phyloP scores from a whole-genome alignment of 2,797 vertebrate species.

The Argyrosomus regius region DNA sequence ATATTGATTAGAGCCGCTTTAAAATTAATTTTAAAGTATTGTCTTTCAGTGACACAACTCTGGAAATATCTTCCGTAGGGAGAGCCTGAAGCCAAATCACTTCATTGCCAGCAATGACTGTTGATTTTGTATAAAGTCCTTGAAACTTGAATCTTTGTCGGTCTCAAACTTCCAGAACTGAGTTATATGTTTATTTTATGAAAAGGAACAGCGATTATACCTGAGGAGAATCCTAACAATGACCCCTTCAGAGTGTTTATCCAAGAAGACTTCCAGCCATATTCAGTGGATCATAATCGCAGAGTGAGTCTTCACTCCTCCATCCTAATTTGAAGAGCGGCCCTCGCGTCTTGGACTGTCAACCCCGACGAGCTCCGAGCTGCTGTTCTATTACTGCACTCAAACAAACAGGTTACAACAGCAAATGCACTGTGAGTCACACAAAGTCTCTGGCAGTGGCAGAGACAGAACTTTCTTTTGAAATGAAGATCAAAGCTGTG shows the following conservation, averaged over 20 bases:
- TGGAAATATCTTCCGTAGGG: neutral
- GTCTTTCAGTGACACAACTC: neutral
- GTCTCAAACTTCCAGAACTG: neutral
- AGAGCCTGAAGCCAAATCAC: neutral
- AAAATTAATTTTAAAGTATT: neutral
- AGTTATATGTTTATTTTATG: neutral
- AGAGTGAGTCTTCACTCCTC: conserved; percentile 26
- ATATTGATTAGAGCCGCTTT: neutral
- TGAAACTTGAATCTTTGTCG: conserved; percentile 5
- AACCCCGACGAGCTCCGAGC: conserved; percentile 28
- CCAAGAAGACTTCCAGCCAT: neutral
- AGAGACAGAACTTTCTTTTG: conserved; percentile 82
- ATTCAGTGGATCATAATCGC: conserved; percentile 25
- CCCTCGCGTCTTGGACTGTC: conserved; percentile 50
- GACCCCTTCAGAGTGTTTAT: conserved; percentile 2
- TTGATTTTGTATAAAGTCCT: neutral
- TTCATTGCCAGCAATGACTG: neutral
- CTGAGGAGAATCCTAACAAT: neutral
- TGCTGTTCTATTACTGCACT: conserved; percentile 55
- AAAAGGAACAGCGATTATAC: neutral
- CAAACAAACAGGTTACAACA: conserved; percentile 80
- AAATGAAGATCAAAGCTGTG: conserved; percentile 86
- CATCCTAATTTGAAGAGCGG: conserved; percentile 35
- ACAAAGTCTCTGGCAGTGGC: conserved; percentile 68
- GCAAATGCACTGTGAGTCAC: conserved; percentile 74